phyloP scores from a whole-genome alignment of 2,113 vertebrate genomes.

The Barnardius zonarius region DNA sequence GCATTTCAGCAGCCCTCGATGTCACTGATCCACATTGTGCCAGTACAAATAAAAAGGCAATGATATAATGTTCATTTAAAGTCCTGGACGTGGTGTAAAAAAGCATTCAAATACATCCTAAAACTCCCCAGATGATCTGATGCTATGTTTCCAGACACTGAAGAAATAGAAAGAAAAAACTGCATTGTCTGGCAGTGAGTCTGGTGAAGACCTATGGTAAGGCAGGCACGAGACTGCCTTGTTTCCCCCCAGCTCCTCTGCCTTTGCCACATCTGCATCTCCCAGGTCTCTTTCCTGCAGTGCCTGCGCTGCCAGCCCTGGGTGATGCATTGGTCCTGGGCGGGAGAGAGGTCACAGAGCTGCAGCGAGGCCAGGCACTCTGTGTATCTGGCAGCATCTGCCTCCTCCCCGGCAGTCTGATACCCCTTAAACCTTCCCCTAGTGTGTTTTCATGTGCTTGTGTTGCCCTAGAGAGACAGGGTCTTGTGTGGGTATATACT shows the following conservation, averaged over 20 bases:
- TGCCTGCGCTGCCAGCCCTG: rapidly evolving
- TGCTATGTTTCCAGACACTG: neutral
- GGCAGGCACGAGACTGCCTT: neutral
- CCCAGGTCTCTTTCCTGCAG: rapidly evolving
- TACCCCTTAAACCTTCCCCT: neutral
- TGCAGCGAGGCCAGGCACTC: neutral
- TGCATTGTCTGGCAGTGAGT: neutral
- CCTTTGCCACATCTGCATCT: neutral
- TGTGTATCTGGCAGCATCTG: neutral
- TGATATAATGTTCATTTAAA: neutral
- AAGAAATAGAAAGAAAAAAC: neutral
- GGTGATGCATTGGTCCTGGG: neutral
- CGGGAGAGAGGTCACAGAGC: neutral
- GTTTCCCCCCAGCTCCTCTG: neutral
- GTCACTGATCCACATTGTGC: neutral
- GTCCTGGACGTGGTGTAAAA: neutral
- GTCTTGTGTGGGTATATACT: neutral
- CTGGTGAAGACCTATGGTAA: neutral
- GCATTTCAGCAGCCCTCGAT: neutral
- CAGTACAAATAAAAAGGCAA: neutral
- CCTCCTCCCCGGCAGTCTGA: neutral
- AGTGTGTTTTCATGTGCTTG: neutral
- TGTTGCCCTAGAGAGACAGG: neutral
- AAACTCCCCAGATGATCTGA: neutral
- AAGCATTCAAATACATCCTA: neutral